Evolutionary conservation across 1,140 invertebrate species (phyloP).

Genomic region (Holotrichia oblita): DNA sequence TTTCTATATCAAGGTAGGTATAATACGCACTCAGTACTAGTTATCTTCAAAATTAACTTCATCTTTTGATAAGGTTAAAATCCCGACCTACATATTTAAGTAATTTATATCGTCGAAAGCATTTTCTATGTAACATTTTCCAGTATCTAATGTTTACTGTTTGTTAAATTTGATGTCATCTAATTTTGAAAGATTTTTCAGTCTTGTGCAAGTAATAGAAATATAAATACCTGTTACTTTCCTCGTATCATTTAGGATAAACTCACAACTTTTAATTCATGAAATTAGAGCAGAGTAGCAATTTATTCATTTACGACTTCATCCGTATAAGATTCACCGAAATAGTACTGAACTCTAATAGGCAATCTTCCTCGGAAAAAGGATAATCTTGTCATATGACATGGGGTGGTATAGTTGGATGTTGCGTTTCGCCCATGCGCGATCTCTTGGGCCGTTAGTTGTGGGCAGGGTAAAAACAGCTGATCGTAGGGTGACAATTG

Average conservation of each 20-base stretch:
- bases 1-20: no score
- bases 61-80: no score
- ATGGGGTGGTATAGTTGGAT: conserved; percentile 21
- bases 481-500: conserved; percentile 16
- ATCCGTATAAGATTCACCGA: neutral
- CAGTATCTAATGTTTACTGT: no score
- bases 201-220: neutral
- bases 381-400: conserved; percentile 22
- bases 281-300: conserved; percentile 2
- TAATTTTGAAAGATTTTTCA: neutral
- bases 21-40: no score
- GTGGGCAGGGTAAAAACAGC: conserved; percentile 23
- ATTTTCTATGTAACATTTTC: no score
- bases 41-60: no score
- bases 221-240: conserved; percentile 20
- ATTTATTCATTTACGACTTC: neutral
- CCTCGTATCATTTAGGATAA: neutral
- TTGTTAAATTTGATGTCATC: no score
- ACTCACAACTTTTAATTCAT: neutral
- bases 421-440: conserved; percentile 11
- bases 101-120: no score
- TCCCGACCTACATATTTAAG: no score
- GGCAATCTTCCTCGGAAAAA: neutral
- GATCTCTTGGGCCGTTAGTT: neutral
- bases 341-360: neutral